phyloP scores from a whole-genome alignment of 2,113 vertebrate species.

The Myxocyprinus asiaticus region DNA sequence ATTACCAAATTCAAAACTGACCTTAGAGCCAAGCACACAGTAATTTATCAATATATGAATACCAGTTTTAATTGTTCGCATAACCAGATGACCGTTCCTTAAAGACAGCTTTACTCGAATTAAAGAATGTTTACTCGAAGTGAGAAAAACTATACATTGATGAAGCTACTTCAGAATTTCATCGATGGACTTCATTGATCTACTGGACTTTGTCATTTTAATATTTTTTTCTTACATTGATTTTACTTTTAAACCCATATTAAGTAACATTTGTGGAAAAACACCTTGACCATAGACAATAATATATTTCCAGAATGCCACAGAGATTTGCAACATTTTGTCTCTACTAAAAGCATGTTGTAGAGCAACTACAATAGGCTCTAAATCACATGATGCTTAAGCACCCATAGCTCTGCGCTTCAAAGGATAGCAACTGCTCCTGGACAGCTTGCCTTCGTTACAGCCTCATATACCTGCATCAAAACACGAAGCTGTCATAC shows the following conservation, averaged over 20 bases:
- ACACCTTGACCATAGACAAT: not conserved
- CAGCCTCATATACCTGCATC: not conserved
- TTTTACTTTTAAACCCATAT: not conserved
- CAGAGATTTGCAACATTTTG: too few relatives aligned
- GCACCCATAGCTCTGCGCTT: not conserved
- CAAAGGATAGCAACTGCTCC: not conserved
- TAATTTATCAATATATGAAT: not conserved
- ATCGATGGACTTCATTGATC: too few relatives aligned
- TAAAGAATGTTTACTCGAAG: not conserved
- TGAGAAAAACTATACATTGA: too few relatives aligned
- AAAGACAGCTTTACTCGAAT: conserved; percentile 11
- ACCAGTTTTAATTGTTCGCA: not conserved
- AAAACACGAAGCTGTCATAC: not conserved
- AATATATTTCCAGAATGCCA: not conserved
- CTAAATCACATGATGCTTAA: not conserved
- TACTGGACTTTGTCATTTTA: not conserved
- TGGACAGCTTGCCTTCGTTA: not conserved
- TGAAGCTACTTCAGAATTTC: not conserved
- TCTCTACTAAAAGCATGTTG: too few relatives aligned
- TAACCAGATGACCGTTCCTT: not conserved
- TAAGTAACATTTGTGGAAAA: not conserved
- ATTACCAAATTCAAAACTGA: conserved; percentile 23
- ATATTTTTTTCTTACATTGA: not conserved
- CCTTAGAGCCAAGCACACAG: conserved; percentile 17
- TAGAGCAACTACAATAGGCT: too few relatives aligned